phyloP scores from a whole-genome alignment of 2,113 vertebrate species.

The Hucho hucho region DNA sequence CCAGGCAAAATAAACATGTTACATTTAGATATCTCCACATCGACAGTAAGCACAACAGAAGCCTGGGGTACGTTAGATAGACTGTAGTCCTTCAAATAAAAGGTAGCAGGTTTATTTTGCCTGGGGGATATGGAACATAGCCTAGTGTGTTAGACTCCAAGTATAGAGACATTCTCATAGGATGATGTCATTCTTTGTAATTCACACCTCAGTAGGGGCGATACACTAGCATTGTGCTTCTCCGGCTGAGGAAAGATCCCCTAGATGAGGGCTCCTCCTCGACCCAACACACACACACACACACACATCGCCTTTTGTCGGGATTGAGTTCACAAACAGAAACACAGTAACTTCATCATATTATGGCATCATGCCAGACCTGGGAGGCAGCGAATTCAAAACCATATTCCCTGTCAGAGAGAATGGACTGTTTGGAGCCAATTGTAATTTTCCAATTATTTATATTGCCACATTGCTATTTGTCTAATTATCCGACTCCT shows the following conservation, averaged over 20 bases:
- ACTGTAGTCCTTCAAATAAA: not conserved
- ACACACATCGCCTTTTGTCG: not conserved
- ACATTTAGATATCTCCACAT: not conserved
- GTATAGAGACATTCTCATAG: not conserved
- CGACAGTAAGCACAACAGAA: not conserved
- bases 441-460: not conserved
- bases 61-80: not conserved
- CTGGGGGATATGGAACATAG: not conserved
- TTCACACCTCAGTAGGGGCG: not conserved
- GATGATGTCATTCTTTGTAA: constrained; percentile 5
- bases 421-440: not conserved
- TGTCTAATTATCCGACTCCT: not conserved
- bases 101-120: not conserved
- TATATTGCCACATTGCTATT: not conserved
- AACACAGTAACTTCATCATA: not conserved
- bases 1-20: not conserved
- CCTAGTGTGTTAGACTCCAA: not conserved
- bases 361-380: not conserved
- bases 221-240: not conserved
- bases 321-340: not conserved
- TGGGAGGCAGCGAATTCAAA: not conserved
- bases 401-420: not conserved
- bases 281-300: too few species aligned
- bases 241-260: not conserved
- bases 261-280: too few species aligned